Evolutionary conservation across 2,113 vertebrate genomes (phyloP).

Genomic region (Semicossyphus pulcher): DNA sequence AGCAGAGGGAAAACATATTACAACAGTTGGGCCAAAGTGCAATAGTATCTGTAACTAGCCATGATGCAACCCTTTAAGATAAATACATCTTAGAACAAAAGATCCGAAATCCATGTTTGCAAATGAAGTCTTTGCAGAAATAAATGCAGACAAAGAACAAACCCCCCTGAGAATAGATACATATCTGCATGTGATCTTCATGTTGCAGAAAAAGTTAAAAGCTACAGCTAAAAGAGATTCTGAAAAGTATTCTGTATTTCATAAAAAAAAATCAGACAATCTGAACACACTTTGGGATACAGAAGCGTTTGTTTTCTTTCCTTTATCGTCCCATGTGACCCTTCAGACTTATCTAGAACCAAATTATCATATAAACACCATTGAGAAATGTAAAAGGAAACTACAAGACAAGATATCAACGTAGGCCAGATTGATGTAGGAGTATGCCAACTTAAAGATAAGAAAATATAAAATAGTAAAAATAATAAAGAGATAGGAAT

Average conservation of each 20-base stretch:
- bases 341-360: not conserved
- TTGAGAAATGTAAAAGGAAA: no score
- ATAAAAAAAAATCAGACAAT: not conserved
- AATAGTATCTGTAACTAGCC: no score
- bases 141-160: no score
- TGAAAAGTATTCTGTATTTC: not conserved
- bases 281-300: not conserved
- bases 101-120: not conserved
- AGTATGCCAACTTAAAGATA: no score
- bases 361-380: no score
- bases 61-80: no score
- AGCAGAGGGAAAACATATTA: not conserved
- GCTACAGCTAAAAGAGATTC: not conserved
- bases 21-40: not conserved
- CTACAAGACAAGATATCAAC: not conserved
- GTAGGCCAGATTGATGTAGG: not conserved
- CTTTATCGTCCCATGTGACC: not conserved
- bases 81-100: not conserved
- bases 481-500: not conserved
- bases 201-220: not conserved
- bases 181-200: no score
- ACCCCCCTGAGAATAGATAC: no score
- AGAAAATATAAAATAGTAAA: no score
- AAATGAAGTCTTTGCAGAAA: not conserved
- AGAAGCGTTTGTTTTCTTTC: not conserved